These are phyloP conservation scores for Mesorhabditis sp. DNA, from an alignment of 2,888 invertebrate species.

Conservation along the genomic window DNA sequence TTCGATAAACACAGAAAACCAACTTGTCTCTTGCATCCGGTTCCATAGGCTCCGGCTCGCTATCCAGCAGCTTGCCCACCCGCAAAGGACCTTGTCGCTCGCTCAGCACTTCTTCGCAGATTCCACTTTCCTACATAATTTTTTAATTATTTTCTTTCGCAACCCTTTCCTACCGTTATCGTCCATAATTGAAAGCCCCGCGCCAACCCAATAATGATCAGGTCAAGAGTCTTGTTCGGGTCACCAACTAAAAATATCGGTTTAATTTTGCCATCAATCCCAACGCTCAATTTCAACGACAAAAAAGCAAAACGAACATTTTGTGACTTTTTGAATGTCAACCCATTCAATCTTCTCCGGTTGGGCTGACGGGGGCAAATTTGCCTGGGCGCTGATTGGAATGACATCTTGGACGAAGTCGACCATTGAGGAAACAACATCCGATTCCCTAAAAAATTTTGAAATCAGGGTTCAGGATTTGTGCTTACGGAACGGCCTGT, in stretches of 20 bases:
- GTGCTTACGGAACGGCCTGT: constrained; percentile 10
- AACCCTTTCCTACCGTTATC: constrained; percentile 59
- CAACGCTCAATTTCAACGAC: constrained; percentile 5
- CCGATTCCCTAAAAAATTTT: constrained; percentile 9
- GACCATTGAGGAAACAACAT: constrained; percentile 23
- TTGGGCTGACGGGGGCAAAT: constrained; percentile 19
- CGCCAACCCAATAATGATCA: constrained; percentile 82
- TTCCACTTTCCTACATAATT: constrained; percentile 75
- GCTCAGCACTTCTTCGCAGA: constrained; percentile 88
- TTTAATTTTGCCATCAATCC: constrained; percentile 2
- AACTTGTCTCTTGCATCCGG: not conserved
- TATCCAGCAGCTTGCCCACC: constrained; percentile 67
- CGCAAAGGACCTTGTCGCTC: constrained; percentile 86
- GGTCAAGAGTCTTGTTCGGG: constrained; percentile 70
- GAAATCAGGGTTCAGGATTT: not conserved
- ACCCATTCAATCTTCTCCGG: constrained; percentile 43
- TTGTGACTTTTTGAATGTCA: constrained; percentile 30
- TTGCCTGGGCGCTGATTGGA: constrained; percentile 21
- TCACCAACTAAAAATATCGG: constrained; percentile 21
- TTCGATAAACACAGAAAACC: not conserved
- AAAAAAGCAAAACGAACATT: constrained; percentile 16
- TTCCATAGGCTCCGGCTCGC: constrained; percentile 13
- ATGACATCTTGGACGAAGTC: constrained; percentile 53
- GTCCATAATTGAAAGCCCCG: constrained; percentile 73
- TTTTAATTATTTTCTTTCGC: constrained; percentile 21